Evolutionary conservation across 1,140 invertebrate genomes (phyloP).

Genomic region (Rhysida immarginata): DNA sequence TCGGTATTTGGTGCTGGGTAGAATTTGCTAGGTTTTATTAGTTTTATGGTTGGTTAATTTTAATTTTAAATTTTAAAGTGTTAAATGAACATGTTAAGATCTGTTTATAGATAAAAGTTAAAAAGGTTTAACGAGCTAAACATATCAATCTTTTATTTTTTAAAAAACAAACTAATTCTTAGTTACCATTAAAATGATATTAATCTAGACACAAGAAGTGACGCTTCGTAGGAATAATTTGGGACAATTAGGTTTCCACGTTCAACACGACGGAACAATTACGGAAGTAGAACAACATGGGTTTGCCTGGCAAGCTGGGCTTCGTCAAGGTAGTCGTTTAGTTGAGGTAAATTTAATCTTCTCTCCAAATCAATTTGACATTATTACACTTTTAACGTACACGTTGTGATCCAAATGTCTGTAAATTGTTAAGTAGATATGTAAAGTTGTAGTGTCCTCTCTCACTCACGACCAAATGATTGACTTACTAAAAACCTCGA

Average conservation of each 20-base stretch:
- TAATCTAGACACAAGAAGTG: conserved; percentile 42
- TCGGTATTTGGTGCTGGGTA: no score
- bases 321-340: conserved; percentile 71
- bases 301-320: conserved; percentile 72
- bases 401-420: background rate
- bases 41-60: no score
- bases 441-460: conserved; percentile 74
- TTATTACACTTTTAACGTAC: background rate
- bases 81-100: no score
- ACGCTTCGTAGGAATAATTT: conserved; percentile 58
- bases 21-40: no score
- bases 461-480: conserved; percentile 86
- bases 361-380: no score
- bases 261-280: conserved; percentile 87
- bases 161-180: no score
- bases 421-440: conserved; percentile 41
- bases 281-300: conserved; percentile 81
- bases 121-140: no score
- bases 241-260: conserved; percentile 85
- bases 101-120: no score
- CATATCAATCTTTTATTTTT: no score
- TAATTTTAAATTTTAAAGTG: no score
- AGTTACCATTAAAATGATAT: no score
- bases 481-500: conserved; percentile 77
- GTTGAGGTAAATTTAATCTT: conserved; percentile 49